Evolutionary conservation across 2,888 invertebrate genomes (phyloP), one percentile per base, ranked within the genome.

Genomic region (Limnephilus lunatus): DNA sequence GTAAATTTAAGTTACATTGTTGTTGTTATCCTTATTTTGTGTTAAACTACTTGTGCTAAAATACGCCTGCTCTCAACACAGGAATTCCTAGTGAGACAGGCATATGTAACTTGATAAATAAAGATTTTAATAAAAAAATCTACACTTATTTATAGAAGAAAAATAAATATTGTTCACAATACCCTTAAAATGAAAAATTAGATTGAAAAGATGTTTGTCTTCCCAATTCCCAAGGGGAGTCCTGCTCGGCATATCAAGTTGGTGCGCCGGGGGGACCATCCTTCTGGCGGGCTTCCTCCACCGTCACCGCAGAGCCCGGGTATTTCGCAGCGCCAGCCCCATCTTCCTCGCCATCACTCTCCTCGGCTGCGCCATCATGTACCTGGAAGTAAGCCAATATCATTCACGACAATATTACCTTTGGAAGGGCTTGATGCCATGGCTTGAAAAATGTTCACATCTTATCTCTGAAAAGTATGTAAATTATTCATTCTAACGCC

Each of bases 291-390:
- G 97, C 92, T 98, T 98, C 95, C 98, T 98, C 93, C 98, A 98
- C 94, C 97, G 98, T 94, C 98, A 98, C 95, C 97, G 98, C 44
- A 97, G 97, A 93, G 97, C 98, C 93, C 98, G 99, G 96, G 98
- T 99, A 91, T 98, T 99, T 95, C 98, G 99, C 94, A 98, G 99
- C 19, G 99, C 99, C 93, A 99, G 98, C 94, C 99, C 99, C 14
- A 98, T 98, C 94, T 99, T 99, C 95, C 97, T 99, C 92, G 97
- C 98, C 94, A 98, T 99, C 94, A 99, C 99, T 90, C 97, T 99
- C 89, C 96, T 98, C 91, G 99, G 99, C 93, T 98, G 98, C 94
- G 98, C 98, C 94, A 98, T 98, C 94, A 99, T 99, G 98, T 99
- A 99, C 95, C 96, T 98, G 95, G 98, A 99, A 97, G 99, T 98